A percentile compares a stretch with the other conserved stretches of the same genome.
Conservation (phyloP, 2,888 invertebrate species). For the Fabriciana adippe region DNA sequence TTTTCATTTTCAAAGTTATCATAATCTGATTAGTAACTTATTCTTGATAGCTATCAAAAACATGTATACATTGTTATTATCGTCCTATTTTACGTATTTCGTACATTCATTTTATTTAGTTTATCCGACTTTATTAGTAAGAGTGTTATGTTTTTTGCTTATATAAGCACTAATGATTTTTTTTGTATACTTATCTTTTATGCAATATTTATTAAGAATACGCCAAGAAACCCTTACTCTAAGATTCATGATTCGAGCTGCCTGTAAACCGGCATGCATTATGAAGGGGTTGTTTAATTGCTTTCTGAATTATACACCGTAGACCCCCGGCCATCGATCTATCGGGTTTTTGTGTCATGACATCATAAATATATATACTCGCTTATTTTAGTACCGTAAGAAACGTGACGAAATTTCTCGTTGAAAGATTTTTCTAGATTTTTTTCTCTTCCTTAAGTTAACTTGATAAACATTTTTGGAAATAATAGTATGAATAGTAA, state of each 20-base stretch:
- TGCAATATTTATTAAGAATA: conserved; percentile 10
- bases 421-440: too few relatives aligned
- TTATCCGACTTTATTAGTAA: too few relatives aligned
- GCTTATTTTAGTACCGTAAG: background rate
- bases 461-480: too few relatives aligned
- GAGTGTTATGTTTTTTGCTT: too few relatives aligned
- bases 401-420: too few relatives aligned
- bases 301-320: conserved; percentile 15
- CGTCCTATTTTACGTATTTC: too few relatives aligned
- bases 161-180: too few relatives aligned
- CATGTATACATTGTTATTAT: background rate
- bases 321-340: background rate
- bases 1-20: background rate
- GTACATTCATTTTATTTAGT: too few relatives aligned
- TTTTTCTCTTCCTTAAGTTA: too few relatives aligned
- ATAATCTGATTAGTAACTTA: background rate
- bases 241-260: conserved; percentile 9
- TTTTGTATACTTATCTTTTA: too few relatives aligned
- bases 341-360: conserved; percentile 7
- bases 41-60: background rate
- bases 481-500: too few relatives aligned
- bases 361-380: background rate
- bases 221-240: conserved; percentile 1
- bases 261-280: conserved; percentile 1
- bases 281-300: conserved; percentile 16